A percentile compares a stretch with the other conserved stretches of the same genome.
Evolutionary conservation across 2,113 vertebrate species (phyloP).

Genomic region (Dryoscopus gambensis): DNA sequence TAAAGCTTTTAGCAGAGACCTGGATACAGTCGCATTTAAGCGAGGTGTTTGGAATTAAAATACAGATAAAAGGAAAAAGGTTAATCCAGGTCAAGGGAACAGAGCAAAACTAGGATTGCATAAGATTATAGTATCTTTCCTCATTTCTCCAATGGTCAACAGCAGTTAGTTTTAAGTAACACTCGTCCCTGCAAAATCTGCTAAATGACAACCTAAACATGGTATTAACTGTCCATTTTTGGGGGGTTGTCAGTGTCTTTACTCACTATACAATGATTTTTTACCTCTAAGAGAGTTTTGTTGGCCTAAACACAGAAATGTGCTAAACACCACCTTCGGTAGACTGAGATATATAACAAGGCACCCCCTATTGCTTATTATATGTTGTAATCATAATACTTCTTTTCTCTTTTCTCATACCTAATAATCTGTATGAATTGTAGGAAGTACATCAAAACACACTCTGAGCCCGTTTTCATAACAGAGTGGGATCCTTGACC

Average conservation of each 20-base stretch:
- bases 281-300: conserved; percentile 56
- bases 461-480: background rate
- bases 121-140: conserved; percentile 55
- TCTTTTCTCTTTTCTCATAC: background rate
- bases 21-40: conserved; percentile 56
- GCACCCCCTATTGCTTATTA: background rate
- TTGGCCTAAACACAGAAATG: conserved; percentile 26
- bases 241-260: conserved; percentile 77
- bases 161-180: conserved; percentile 65
- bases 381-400: background rate
- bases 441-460: background rate
- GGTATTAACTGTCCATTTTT: conserved; percentile 77
- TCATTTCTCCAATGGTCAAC: conserved; percentile 65
- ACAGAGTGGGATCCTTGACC: background rate
- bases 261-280: conserved; percentile 61
- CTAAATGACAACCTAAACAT: conserved; percentile 75
- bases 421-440: background rate
- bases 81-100: conserved; percentile 76
- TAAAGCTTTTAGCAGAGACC: conserved; percentile 51
- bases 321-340: background rate
- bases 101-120: conserved; percentile 47
- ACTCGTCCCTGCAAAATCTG: conserved; percentile 51
- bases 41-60: conserved; percentile 77
- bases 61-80: conserved; percentile 73
- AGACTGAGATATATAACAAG: background rate